phyloP scores from a whole-genome alignment of 2,113 vertebrate genomes.

The Trichechus manatus region DNA sequence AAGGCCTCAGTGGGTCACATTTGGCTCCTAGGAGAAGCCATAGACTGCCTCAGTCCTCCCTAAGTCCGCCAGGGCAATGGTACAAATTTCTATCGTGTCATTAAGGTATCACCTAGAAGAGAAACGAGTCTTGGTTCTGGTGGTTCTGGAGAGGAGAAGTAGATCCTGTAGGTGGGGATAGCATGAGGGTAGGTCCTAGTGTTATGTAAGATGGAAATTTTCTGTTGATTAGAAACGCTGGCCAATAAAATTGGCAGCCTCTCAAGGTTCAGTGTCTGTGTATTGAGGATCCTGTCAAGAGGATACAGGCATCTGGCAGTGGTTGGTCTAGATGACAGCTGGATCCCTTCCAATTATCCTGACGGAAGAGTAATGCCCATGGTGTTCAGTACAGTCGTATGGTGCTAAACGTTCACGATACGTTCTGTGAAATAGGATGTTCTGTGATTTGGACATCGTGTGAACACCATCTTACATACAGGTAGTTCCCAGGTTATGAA shows the following conservation, averaged over 20 bases:
- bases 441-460: no score
- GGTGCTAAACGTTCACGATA: no score
- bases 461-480: no score
- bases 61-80: accelerated
- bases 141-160: background rate
- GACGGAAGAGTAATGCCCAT: background rate
- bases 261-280: background rate
- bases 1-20: background rate
- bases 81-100: accelerated
- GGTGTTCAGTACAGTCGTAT: background rate
- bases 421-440: no score
- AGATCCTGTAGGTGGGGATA: no score
- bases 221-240: accelerated
- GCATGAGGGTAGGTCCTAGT: background rate
- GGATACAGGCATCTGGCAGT: no score
- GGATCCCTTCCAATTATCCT: background rate
- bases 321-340: background rate
- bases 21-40: background rate
- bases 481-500: no score
- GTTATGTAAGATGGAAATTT: background rate
- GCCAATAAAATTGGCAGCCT: background rate
- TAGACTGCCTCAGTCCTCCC: background rate
- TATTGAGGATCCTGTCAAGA: background rate
- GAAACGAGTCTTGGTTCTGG: background rate
- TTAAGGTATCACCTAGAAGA: background rate